Evolutionary conservation across 2,888 invertebrate species (phyloP), one percentile per base, ranked within the genome.

Genomic region (Rotaria macrura): DNA sequence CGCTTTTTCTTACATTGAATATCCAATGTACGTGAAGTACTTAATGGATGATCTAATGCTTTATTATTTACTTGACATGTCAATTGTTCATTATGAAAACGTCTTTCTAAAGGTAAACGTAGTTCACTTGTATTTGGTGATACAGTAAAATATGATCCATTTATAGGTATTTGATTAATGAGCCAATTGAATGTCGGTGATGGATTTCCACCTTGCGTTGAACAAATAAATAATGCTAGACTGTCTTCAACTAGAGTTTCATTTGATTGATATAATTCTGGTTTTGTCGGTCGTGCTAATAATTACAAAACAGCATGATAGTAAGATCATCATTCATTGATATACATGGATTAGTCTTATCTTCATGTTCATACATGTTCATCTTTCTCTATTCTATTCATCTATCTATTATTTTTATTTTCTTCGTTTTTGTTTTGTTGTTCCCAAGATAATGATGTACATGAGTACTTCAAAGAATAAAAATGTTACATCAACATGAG

Each of bases 21-120:
- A 43, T 79, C 43, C n/a, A 79, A 79, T 43, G 10, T 25, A 43
- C 23, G 3, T 25, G 79, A 79, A 25, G 43, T 79, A 25, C 25
- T 79, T 38, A 79, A 79, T 79, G 79, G 79, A 20, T 79, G 25
- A n/a, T 79, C 79, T 25, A 79, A 79, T 12, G 79, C 79, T 79
- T 79, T 25, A 79, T 79, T 79, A 10, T 79, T 10, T 7, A 79
- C 79, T 79, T 79, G 79, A 79, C 79, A 79, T 12, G 14, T n/a
- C n/a, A 79, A 43, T 79, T 25, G 25, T 20, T 10, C 12, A 79
- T 43, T 43, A 43, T 79, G 79, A n/a, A 43, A 79, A 40, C 43
- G 79, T 79, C n/a, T 40, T 43, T 79, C 79, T 12, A 79, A 43
- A n/a, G 79, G 79, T 43, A 79, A 43, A 43, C 25, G 25, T 79